These are phyloP conservation scores for Sitta europaea DNA, from an alignment of 2,113 vertebrate genomes.

Conservation along the genomic window DNA sequence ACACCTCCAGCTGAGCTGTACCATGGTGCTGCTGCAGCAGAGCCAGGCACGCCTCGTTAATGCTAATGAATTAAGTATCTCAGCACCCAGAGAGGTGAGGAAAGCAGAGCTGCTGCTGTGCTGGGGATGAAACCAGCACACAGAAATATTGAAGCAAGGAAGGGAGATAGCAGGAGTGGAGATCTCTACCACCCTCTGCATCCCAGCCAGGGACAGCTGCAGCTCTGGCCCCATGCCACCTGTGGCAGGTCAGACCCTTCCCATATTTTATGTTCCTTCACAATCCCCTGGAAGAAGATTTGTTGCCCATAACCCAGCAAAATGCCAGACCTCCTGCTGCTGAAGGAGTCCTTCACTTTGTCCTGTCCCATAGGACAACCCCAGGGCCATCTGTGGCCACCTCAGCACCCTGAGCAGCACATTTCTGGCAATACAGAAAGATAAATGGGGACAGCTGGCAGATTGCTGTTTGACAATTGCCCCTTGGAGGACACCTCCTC, in stretches of 20 bases:
- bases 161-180: background rate
- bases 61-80: background rate
- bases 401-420: background rate
- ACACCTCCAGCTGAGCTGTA: background rate
- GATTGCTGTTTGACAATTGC: background rate
- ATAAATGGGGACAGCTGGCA: constrained; percentile 6
- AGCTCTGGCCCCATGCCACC: fast-evolving
- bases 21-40: background rate
- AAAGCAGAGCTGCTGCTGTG: background rate
- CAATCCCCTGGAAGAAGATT: background rate
- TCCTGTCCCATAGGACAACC: background rate
- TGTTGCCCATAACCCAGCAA: background rate
- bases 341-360: background rate
- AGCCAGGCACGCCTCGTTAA: background rate
- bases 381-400: background rate
- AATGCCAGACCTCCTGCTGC: background rate
- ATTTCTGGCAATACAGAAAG: background rate
- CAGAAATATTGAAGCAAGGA: background rate
- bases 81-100: background rate
- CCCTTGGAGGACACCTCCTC: constrained; percentile 30
- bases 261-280: fast-evolving
- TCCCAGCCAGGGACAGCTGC: background rate
- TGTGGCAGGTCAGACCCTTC: background rate
- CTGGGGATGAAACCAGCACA: background rate
- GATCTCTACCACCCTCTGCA: background rate